These are phyloP conservation scores for Nothoprocta perdicaria DNA, from an alignment of 2,113 vertebrate species.

Conservation along the genomic window DNA sequence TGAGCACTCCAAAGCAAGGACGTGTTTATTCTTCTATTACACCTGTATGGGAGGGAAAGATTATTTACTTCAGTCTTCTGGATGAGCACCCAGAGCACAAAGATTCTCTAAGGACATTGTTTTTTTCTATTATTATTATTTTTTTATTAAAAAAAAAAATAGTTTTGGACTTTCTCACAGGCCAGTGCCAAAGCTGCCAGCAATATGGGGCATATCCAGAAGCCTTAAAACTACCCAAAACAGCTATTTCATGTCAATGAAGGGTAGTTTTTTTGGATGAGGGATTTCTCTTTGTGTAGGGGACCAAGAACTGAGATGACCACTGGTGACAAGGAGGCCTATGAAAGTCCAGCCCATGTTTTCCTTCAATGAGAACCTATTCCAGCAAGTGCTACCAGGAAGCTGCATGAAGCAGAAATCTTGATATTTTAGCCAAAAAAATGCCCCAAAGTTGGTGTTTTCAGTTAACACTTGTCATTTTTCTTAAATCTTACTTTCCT, in stretches of 20 bases:
- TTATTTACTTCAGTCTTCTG: conserved; percentile 16
- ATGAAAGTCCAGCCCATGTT: not conserved
- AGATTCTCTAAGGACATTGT: not conserved
- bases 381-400: not conserved
- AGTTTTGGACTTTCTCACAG: not conserved
- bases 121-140: not conserved
- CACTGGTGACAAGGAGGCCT: not conserved
- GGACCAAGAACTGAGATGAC: not conserved
- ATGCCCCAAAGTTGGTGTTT: not conserved
- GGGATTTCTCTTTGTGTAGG: not conserved
- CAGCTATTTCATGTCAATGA: accelerated
- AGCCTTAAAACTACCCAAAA: not conserved
- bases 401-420: not conserved
- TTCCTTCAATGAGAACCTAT: not conserved
- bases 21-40: not conserved
- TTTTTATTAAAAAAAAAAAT: not conserved
- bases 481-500: not conserved
- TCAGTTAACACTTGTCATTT: not conserved
- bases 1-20: accelerated
- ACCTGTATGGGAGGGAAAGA: not conserved
- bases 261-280: not conserved
- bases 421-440: not conserved
- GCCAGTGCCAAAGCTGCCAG: not conserved
- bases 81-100: not conserved
- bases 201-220: not conserved